Evolutionary conservation across 2,888 invertebrate genomes (phyloP).

Genomic region (Drosophila incognita): DNA sequence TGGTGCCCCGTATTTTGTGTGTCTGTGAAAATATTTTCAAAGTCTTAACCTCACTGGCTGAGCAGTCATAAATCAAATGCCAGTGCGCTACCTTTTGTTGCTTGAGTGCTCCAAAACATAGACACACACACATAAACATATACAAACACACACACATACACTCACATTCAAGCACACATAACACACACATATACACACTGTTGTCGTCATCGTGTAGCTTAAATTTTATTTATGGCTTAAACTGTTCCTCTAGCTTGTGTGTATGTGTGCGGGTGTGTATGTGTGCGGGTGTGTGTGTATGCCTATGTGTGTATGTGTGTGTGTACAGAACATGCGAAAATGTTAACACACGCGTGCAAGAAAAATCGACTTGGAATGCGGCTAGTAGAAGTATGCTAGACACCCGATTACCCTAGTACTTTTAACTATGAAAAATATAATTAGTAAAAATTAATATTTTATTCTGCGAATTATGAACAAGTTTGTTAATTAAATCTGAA

Average conservation of each 20-base stretch:
- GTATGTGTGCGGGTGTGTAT: slow-evolving; percentile 14
- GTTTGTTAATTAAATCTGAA: not conserved
- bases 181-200: slow-evolving; percentile 33
- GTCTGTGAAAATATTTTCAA: slow-evolving; percentile 79
- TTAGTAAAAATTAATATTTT: not conserved
- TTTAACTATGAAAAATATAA: not conserved
- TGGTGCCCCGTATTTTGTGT: slow-evolving; percentile 56
- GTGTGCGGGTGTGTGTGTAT: slow-evolving; percentile 4
- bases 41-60: slow-evolving; percentile 78
- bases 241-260: slow-evolving; percentile 45
- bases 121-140: slow-evolving; percentile 23
- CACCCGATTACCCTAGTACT: slow-evolving; percentile 1
- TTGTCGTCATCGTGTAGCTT: slow-evolving; percentile 73
- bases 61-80: slow-evolving; percentile 80
- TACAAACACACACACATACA: slow-evolving; percentile 15
- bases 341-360: slow-evolving; percentile 53
- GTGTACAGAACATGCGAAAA: slow-evolving; percentile 50
- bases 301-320: slow-evolving; percentile 13
- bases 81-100: slow-evolving; percentile 77
- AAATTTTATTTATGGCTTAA: slow-evolving; percentile 78
- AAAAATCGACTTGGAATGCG: slow-evolving; percentile 41
- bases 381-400: not conserved
- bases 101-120: slow-evolving; percentile 61
- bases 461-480: not conserved
- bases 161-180: slow-evolving; percentile 1